Conservation (phyloP, 2,888 invertebrate species). For the Nomada lathburiana region DNA sequence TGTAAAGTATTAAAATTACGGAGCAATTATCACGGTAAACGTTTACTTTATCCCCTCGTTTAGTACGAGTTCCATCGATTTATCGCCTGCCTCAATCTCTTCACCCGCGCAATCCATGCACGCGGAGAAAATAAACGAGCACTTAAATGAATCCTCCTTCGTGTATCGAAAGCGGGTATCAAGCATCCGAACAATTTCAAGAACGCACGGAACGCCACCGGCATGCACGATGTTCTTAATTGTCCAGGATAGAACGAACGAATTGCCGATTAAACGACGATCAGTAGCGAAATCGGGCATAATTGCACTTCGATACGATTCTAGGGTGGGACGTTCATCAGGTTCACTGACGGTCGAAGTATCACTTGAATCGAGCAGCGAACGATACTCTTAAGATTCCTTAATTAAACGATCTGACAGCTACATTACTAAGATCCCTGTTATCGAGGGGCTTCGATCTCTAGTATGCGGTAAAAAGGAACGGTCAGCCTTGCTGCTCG, state of each 20-base stretch:
- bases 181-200: constrained; percentile 20
- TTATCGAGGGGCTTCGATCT: constrained; percentile 74
- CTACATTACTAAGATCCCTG: constrained; percentile 78
- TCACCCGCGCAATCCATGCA: not conserved
- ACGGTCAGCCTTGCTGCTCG: not conserved
- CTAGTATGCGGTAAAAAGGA: constrained; percentile 53
- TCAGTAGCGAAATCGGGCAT: constrained; percentile 28
- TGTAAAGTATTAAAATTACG: too few relatives aligned
- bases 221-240: constrained; percentile 18
- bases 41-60: too few relatives aligned
- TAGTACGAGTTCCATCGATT: not conserved
- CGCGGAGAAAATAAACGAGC: not conserved
- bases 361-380: constrained; percentile 63
- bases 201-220: constrained; percentile 19
- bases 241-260: constrained; percentile 29
- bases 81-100: not conserved
- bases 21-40: too few relatives aligned
- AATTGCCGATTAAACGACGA: constrained; percentile 27
- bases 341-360: constrained; percentile 50
- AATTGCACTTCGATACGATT: constrained; percentile 37
- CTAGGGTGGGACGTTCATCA: constrained; percentile 26
- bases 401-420: constrained; percentile 83
- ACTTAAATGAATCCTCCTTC: not conserved
- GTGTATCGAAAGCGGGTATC: not conserved
- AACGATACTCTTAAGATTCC: constrained; percentile 76